Conservation (phyloP, 2,113 vertebrate species). For the Paradoxurus hermaphroditus region DNA sequence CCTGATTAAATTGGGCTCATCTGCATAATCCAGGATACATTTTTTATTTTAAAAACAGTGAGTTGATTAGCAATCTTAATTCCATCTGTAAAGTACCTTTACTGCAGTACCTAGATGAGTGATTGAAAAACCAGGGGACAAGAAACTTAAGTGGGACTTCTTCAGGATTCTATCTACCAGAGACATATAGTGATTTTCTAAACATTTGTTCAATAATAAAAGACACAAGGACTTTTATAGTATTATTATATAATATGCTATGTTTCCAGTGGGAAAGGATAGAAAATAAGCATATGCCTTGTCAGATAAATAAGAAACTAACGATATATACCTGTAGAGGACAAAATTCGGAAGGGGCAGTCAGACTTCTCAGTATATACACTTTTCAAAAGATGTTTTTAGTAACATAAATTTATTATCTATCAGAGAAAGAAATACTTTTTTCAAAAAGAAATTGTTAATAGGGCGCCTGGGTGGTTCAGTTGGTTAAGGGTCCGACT, state of each 20-base stretch:
- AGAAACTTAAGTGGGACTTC: background rate
- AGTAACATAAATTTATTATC: background rate
- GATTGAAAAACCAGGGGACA: background rate
- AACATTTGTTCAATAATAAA: background rate
- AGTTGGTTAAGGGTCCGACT: too few species aligned
- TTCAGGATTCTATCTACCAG: background rate
- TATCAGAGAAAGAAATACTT: background rate
- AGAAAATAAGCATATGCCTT: background rate
- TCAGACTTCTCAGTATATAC: background rate
- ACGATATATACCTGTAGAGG: background rate
- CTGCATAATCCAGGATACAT: background rate
- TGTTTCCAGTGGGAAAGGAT: background rate
- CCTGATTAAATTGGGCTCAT: background rate
- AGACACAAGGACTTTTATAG: background rate
- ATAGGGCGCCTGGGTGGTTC: too few species aligned
- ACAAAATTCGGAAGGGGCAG: background rate
- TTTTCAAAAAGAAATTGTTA: background rate
- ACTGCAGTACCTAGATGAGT: background rate
- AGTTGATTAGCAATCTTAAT: background rate
- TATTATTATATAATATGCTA: background rate
- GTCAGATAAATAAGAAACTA: background rate
- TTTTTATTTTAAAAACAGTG: background rate
- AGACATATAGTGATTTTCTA: background rate
- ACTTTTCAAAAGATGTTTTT: background rate
- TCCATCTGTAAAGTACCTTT: background rate